Evolutionary conservation across 2,113 vertebrate species (phyloP).

Genomic region (Chloebia gouldiae): DNA sequence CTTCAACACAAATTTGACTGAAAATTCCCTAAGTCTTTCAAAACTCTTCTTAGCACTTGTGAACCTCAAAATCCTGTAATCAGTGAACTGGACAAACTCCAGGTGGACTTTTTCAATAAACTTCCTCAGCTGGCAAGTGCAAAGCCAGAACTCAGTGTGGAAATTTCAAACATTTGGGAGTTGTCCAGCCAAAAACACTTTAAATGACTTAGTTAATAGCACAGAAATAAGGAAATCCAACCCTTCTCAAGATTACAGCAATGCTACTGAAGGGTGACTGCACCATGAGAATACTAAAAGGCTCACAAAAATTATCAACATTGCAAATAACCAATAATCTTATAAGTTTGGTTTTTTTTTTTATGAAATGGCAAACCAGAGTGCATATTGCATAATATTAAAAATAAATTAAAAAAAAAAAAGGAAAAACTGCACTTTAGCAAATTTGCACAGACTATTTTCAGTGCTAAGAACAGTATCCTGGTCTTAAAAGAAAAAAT

Average conservation of each 20-base stretch:
- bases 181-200: background rate
- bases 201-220: rapidly evolving
- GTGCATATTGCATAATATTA: rapidly evolving
- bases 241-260: background rate
- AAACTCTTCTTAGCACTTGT: background rate
- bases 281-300: background rate
- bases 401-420: too few relatives aligned
- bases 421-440: background rate
- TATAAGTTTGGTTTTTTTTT: background rate
- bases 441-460: background rate
- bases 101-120: background rate
- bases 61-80: background rate
- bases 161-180: background rate
- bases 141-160: background rate
- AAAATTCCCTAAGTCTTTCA: background rate
- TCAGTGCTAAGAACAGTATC: background rate
- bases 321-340: background rate
- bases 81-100: background rate
- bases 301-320: background rate
- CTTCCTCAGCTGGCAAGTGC: background rate
- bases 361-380: background rate
- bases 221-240: background rate
- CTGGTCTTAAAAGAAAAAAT: background rate
- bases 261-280: background rate
- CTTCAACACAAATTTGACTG: background rate